Evolutionary conservation across 1,140 invertebrate genomes (phyloP).

Genomic region (Batillaria attramentaria): DNA sequence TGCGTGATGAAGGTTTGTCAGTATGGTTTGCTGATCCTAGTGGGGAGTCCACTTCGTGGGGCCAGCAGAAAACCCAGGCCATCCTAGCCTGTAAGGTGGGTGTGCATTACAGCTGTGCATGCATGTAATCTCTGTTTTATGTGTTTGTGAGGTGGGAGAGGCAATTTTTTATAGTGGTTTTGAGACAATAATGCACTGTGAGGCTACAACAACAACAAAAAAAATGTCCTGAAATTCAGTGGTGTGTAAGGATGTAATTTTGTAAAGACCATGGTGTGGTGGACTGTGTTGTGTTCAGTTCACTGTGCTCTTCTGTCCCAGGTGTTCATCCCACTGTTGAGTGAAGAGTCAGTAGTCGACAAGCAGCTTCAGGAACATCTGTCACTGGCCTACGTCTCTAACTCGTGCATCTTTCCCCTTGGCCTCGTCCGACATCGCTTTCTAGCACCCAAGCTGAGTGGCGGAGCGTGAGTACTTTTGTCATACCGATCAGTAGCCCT

Average conservation of each 20-base stretch:
- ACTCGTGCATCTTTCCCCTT: slow-evolving; percentile 59
- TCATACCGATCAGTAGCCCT: too few species aligned
- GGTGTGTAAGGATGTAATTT: neutral
- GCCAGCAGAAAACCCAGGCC: slow-evolving; percentile 47
- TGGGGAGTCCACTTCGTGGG: slow-evolving; percentile 24
- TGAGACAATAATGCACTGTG: neutral
- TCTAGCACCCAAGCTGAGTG: slow-evolving; percentile 44
- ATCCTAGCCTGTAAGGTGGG: slow-evolving; percentile 54
- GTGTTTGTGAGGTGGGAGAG: too few species aligned
- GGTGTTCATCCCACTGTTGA: slow-evolving; percentile 57
- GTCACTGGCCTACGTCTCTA: slow-evolving; percentile 61
- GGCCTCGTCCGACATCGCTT: slow-evolving; percentile 43
- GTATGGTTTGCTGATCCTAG: slow-evolving; percentile 49
- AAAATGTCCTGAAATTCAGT: neutral
- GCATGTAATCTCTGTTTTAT: too few species aligned
- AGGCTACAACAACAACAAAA: neutral
- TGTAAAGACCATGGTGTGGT: neutral
- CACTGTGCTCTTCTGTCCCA: slow-evolving; percentile 23
- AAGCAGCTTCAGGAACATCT: slow-evolving; percentile 55
- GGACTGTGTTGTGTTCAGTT: neutral
- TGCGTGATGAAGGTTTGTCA: slow-evolving; percentile 40
- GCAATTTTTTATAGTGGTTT: neutral
- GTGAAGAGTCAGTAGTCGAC: slow-evolving; percentile 45
- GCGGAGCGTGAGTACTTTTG: slow-evolving; percentile 57
- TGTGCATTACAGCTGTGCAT: too few species aligned